Evolutionary conservation across 2,113 vertebrate genomes (phyloP).

Genomic region (Myotis brandtii): DNA sequence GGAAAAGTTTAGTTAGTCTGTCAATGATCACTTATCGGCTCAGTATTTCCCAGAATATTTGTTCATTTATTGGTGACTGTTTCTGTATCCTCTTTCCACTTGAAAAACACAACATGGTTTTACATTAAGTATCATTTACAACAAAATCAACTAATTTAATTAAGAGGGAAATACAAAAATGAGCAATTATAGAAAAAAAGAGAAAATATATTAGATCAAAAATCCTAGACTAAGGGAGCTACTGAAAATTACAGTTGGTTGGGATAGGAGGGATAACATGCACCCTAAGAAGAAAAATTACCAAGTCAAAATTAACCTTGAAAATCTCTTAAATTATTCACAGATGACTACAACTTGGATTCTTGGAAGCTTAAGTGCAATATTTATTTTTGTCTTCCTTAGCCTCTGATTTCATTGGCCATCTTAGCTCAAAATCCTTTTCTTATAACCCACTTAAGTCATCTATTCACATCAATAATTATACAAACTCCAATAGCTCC

Average conservation of each 20-base stretch:
- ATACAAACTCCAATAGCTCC: background rate
- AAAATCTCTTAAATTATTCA: background rate
- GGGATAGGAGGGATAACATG: background rate
- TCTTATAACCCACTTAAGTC: background rate
- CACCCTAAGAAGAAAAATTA: background rate
- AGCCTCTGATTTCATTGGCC: background rate
- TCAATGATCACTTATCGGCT: background rate
- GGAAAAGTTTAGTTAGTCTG: background rate
- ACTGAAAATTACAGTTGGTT: background rate
- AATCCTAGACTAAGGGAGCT: background rate
- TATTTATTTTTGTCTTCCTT: background rate
- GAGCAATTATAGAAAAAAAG: background rate
- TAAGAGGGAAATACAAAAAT: background rate
- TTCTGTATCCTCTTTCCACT: background rate
- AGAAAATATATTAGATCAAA: background rate
- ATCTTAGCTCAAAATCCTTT: background rate
- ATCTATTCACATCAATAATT: background rate
- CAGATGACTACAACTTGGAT: background rate
- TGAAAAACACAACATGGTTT: background rate
- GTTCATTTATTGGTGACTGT: background rate
- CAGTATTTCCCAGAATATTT: background rate
- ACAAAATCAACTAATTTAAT: conserved; percentile 37
- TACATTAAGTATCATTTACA: background rate
- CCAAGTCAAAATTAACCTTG: background rate
- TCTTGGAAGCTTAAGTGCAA: background rate